phyloP scores from a whole-genome alignment of 2,888 invertebrate genomes.

The Melanostoma mellinum region DNA sequence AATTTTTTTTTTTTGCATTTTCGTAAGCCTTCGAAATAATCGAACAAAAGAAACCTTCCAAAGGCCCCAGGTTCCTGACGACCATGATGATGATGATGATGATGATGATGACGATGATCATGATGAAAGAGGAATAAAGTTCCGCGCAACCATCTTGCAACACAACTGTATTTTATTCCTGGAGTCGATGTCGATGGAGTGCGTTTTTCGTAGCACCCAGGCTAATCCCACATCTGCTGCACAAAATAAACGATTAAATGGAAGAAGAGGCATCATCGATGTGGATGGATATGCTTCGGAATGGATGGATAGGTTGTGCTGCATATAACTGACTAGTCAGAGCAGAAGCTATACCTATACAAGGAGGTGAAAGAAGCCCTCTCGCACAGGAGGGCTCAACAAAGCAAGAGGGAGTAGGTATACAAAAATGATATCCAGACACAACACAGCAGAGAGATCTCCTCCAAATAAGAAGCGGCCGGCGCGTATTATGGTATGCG shows the following conservation, averaged over 20 bases:
- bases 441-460: conserved; percentile 3
- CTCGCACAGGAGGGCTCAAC: conserved; percentile 27
- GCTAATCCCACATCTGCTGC: conserved; percentile 50
- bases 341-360: conserved; percentile 37
- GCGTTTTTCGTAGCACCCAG: conserved; percentile 63
- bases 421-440: conserved; percentile 1
- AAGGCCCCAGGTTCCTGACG: conserved; percentile 43
- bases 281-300: conserved; percentile 66
- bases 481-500: conserved; percentile 61
- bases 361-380: conserved; percentile 36
- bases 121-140: conserved; percentile 71
- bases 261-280: conserved; percentile 36
- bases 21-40: conserved; percentile 22
- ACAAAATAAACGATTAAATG: conserved; percentile 41
- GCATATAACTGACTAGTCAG: neutral
- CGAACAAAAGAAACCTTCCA: conserved; percentile 21
- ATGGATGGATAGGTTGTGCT: conserved; percentile 59
- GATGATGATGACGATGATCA: conserved; percentile 52
- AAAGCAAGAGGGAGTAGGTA: conserved; percentile 26
- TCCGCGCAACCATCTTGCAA: conserved; percentile 69
- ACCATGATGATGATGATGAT: conserved; percentile 11
- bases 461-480: conserved; percentile 43
- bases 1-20: conserved; percentile 21
- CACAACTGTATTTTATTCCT: conserved; percentile 53
- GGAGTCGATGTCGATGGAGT: conserved; percentile 27